Evolutionary conservation across 1,140 invertebrate species (phyloP).

Genomic region (Ostrea edulis): DNA sequence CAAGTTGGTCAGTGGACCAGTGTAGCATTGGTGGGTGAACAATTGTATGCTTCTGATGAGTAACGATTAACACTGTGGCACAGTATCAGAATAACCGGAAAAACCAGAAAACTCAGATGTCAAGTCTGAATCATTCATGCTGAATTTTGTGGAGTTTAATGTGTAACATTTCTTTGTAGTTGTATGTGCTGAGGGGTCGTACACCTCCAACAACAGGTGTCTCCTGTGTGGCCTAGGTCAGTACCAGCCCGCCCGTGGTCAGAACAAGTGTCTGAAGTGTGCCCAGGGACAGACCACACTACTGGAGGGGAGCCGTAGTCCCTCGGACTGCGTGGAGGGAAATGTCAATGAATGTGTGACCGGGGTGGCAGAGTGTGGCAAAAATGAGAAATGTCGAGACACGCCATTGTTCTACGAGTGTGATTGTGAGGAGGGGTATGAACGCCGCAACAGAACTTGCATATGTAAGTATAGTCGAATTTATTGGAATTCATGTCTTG

Average conservation of each 20-base stretch:
- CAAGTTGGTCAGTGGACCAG: conserved; percentile 41
- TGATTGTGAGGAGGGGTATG: conserved; percentile 46
- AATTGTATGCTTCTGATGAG: too few species aligned
- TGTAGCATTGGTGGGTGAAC: conserved; percentile 58
- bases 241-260: conserved; percentile 58
- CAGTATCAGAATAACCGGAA: too few species aligned
- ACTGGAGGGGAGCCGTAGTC: conserved; percentile 41
- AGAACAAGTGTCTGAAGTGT: conserved; percentile 60
- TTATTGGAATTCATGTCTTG: too few species aligned
- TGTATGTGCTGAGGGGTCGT: conserved; percentile 58
- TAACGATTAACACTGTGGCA: too few species aligned
- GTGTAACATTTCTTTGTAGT: conserved; percentile 53
- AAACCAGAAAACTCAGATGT: too few species aligned
- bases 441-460: conserved; percentile 42
- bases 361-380: conserved; percentile 39
- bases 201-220: conserved; percentile 52
- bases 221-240: conserved; percentile 56
- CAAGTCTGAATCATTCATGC: too few species aligned
- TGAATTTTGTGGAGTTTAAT: too few species aligned
- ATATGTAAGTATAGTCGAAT: background rate
- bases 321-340: conserved; percentile 47
- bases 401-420: conserved; percentile 30
- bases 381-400: conserved; percentile 46
- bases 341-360: conserved; percentile 49
- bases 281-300: conserved; percentile 52